A percentile compares a stretch with the other conserved stretches of the same genome.
Evolutionary conservation across 2,888 invertebrate genomes (phyloP).

Genomic region (Glyphotaelius pellucidus): DNA sequence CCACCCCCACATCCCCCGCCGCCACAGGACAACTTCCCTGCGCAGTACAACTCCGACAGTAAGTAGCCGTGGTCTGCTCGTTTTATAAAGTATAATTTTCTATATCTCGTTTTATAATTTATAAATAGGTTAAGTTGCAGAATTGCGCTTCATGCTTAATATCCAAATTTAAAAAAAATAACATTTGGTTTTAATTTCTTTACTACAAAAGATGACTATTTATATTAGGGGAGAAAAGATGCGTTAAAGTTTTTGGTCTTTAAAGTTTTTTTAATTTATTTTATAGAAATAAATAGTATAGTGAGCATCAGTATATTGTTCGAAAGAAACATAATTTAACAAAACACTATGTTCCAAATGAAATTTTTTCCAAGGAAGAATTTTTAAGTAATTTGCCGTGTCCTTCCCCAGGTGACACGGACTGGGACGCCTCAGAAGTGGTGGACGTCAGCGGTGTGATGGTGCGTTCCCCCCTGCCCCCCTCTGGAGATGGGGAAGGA

Average conservation of each 20-base stretch:
- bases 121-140: too few relatives aligned
- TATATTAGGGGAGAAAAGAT: too few relatives aligned
- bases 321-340: neutral
- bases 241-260: too few relatives aligned
- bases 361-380: neutral
- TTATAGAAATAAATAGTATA: too few relatives aligned
- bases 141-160: too few relatives aligned
- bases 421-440: conserved; percentile 83
- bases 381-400: neutral
- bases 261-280: too few relatives aligned
- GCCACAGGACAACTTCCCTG: conserved; percentile 67
- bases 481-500: conserved; percentile 36
- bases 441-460: conserved; percentile 60
- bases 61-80: conserved; percentile 68
- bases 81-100: too few relatives aligned
- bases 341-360: neutral
- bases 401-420: conserved; percentile 79
- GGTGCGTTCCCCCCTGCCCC: conserved; percentile 26
- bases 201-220: too few relatives aligned
- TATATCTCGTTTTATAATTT: too few relatives aligned
- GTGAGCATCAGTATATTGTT: too few relatives aligned
- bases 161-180: too few relatives aligned
- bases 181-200: too few relatives aligned
- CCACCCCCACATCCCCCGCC: conserved; percentile 74
- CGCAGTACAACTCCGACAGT: conserved; percentile 82